Evolutionary conservation across 2,113 vertebrate genomes (phyloP).

Genomic region (Vulpes vulpes): DNA sequence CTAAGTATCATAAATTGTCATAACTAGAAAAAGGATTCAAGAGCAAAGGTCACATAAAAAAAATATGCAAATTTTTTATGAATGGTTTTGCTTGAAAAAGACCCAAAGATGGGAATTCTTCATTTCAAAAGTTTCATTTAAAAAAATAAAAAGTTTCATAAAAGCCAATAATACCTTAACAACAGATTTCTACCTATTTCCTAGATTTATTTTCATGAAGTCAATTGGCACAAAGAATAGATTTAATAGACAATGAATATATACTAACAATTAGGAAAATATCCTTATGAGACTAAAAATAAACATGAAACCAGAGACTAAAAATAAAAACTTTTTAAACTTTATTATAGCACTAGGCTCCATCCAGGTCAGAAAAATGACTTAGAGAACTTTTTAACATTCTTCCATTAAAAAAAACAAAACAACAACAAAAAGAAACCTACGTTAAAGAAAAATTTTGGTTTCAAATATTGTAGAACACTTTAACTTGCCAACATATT

Average conservation of each 20-base stretch:
- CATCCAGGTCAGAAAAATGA: constrained; percentile 31
- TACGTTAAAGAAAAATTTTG: neutral
- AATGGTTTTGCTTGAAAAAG: neutral
- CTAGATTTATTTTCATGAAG: constrained; percentile 39
- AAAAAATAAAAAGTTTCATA: neutral
- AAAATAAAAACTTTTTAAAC: neutral
- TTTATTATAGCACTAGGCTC: neutral
- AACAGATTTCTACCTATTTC: neutral
- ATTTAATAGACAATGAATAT: constrained; percentile 33
- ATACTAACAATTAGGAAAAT: constrained; percentile 17
- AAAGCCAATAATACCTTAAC: neutral
- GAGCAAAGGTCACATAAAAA: neutral
- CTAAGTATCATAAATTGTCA: neutral
- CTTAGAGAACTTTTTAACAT: constrained; percentile 48
- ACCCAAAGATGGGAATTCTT: neutral
- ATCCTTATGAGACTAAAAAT: neutral
- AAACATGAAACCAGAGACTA: neutral
- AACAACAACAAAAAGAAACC: neutral
- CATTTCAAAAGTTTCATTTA: constrained; percentile 13
- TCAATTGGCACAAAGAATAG: neutral
- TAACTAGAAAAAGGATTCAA: constrained; percentile 33
- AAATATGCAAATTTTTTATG: constrained; percentile 11
- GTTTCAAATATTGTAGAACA: constrained; percentile 12
- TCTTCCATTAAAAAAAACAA: constrained; percentile 3
- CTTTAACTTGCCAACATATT: neutral